Base-by-base conservation (phyloP, 2,113 vertebrate species). In the Oreocharis arfaki region DNA sequence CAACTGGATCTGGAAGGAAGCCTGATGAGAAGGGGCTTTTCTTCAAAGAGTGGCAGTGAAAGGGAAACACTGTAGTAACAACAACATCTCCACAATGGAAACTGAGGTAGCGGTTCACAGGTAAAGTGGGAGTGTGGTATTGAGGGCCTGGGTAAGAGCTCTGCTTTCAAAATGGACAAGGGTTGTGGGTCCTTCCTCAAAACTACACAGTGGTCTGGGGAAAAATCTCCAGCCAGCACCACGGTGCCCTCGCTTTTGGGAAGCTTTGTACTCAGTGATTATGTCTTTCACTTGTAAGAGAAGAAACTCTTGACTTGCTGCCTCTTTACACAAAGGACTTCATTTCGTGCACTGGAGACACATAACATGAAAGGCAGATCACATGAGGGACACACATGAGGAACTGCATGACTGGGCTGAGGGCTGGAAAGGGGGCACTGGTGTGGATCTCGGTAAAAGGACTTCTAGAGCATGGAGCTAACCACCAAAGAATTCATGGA, bases 11-110 rank as follows among this genome's bases (percentile, higher is more conserved):
- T 83, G 85, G 76, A 96, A 94, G 59, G 80, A 95, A 95, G 92
- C 90, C 41, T 86, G 52, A 70, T 21, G 64, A 97, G 96, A 97
- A 97, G 95, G 94, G 92, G 87, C 92, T 98, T 98, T 98, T 98
- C 83, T 94, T 90, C 75, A 81, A 89, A 73, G 50, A 63, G 30
- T 7, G 16, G 32, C 33, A 61, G 42, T 46, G 42, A 91, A 84
- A 91, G 46, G 28, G 23, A 82, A 87, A 89, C 46, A 83, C 16
- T 59, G 23, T 3, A 46, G 6, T 30, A 75, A 67, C 30, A 76
- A 57, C 33, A 57, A 23, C 32, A 68, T 61, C 79, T 83, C 39
- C 65, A 13, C 17, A 89, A 71, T 26, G 17, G 39, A 59, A 76
- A 83, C 0, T 16, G 11, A 9, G 4, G 24, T 16, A 65, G 65